A percentile compares a stretch with the other conserved stretches of the same genome.
Evolutionary conservation across 23 tunicate genomes (phyloP).

Genomic region (Phallusia fumigata): DNA sequence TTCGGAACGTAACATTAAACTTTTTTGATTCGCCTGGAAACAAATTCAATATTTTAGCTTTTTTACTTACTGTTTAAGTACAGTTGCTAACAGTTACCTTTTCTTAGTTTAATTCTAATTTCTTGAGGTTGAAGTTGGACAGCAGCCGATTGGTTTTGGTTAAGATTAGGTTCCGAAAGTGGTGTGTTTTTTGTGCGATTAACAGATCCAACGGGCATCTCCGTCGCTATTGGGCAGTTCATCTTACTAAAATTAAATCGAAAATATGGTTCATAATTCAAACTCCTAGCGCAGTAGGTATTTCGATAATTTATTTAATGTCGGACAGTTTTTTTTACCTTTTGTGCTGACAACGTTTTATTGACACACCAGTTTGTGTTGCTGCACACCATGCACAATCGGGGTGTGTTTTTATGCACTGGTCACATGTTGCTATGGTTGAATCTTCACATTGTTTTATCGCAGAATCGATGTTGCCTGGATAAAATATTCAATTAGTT

Average conservation of each 20-base stretch:
- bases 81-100: conserved; percentile 6
- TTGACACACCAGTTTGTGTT: conserved; percentile 6
- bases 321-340: neutral
- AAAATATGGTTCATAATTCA: too few relatives aligned
- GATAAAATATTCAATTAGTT: neutral
- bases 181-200: conserved; percentile 1
- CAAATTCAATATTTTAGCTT: neutral
- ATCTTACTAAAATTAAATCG: too few relatives aligned
- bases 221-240: neutral
- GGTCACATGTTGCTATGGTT: conserved; percentile 51
- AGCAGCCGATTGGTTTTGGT: conserved; percentile 8
- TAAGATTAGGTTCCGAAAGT: neutral
- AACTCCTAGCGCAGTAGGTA: too few relatives aligned
- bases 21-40: conserved; percentile 28
- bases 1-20: conserved; percentile 54
- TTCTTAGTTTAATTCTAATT: conserved; percentile 33
- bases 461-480: neutral
- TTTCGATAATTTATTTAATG: too few relatives aligned
- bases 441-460: conserved; percentile 54
- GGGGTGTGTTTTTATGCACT: conserved; percentile 73
- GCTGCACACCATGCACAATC: conserved; percentile 75
- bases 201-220: neutral
- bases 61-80: conserved; percentile 26
- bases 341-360: conserved; percentile 41
- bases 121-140: conserved; percentile 58